phyloP scores from a whole-genome alignment of 2,113 vertebrate genomes.

The Talpa occidentalis region DNA sequence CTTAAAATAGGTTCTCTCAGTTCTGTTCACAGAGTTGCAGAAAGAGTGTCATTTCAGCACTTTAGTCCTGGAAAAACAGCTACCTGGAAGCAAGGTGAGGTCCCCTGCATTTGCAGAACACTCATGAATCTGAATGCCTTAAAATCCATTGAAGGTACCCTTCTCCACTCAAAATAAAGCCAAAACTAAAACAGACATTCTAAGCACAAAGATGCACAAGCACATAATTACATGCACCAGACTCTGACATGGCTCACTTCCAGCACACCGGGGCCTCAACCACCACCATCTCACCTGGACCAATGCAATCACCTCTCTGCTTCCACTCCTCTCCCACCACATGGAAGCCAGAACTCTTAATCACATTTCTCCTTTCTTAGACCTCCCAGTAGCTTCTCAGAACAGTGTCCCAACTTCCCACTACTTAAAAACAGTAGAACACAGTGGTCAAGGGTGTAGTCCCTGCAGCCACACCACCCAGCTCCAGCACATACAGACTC shows the following conservation, averaged over 20 bases:
- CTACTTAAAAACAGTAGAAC: neutral
- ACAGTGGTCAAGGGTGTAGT: neutral
- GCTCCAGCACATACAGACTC: neutral
- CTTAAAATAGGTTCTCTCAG: constrained; percentile 42
- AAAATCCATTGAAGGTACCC: neutral
- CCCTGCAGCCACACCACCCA: neutral
- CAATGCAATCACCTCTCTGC: neutral
- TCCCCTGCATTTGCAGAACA: neutral
- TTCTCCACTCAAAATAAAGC: neutral
- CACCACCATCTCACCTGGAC: neutral
- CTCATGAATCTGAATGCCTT: neutral
- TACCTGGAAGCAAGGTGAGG: neutral
- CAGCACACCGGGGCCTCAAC: neutral
- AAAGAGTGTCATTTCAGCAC: neutral
- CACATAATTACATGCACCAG: neutral
- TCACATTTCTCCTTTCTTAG: neutral
- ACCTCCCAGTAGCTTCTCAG: neutral
- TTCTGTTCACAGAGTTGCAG: neutral
- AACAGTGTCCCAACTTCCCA: neutral
- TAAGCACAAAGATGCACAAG: neutral
- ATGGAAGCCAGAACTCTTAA: neutral
- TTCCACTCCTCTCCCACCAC: neutral
- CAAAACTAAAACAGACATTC: neutral
- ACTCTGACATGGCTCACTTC: neutral
- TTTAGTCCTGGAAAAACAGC: neutral